These are phyloP conservation scores for Garrulus glandarius DNA, from an alignment of 2,797 vertebrate species.

Conservation along the genomic window DNA sequence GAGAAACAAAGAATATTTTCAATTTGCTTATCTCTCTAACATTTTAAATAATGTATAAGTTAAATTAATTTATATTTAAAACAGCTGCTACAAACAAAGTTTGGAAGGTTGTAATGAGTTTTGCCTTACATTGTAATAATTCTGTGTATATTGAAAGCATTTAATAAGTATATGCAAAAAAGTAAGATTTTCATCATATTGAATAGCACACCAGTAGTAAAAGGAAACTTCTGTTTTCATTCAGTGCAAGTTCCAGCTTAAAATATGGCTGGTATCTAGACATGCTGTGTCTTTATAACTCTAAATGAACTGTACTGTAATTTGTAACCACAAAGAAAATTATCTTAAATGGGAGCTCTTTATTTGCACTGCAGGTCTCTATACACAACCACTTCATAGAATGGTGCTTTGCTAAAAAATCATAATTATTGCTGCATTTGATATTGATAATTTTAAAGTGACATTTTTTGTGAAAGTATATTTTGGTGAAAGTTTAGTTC, in stretches of 20 bases:
- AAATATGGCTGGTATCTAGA: background rate
- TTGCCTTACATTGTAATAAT: background rate
- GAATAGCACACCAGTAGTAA: background rate
- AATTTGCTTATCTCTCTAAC: background rate
- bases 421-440: background rate
- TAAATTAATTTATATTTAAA: background rate
- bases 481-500: background rate
- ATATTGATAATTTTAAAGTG: background rate
- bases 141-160: background rate
- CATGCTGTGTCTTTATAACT: background rate
- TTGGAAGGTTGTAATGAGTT: background rate
- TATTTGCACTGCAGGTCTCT: background rate
- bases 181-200: background rate
- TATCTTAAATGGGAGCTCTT: background rate
- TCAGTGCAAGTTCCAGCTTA: background rate
- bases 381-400: background rate
- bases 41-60: background rate
- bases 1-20: background rate
- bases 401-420: background rate
- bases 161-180: background rate
- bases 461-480: background rate
- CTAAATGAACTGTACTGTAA: background rate
- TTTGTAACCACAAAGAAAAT: background rate
- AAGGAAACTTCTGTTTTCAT: background rate
- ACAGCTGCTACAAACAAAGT: background rate